These are phyloP conservation scores for Cinclus cinclus DNA, from an alignment of 2,113 vertebrate species.

Conservation along the genomic window DNA sequence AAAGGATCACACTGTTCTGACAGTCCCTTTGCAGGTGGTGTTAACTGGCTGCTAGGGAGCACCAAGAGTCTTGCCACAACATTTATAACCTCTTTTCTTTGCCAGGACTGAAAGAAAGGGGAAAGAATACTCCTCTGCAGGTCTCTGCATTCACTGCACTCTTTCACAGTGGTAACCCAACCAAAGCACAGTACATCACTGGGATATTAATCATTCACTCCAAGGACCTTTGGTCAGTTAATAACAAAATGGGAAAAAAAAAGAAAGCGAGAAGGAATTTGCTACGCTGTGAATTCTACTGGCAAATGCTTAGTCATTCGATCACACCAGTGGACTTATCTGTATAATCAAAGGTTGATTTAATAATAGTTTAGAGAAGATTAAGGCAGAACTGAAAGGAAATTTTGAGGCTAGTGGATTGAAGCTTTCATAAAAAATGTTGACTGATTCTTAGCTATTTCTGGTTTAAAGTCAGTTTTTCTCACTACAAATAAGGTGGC, in stretches of 20 bases:
- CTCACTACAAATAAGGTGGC: not conserved
- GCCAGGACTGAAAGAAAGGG: not conserved
- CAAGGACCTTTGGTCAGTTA: not conserved
- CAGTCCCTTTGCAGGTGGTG: not conserved
- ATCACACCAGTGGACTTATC: not conserved
- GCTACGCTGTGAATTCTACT: not conserved
- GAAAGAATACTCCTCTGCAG: not conserved
- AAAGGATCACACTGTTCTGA: not conserved
- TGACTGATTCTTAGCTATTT: not conserved
- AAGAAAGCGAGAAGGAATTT: not conserved
- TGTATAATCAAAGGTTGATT: constrained; percentile 4
- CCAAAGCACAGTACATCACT: not conserved
- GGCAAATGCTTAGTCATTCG: not conserved
- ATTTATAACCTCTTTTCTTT: not conserved
- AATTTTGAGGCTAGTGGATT: constrained; percentile 14
- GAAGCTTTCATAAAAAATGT: constrained; percentile 3
- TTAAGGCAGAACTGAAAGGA: constrained; percentile 3
- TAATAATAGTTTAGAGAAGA: constrained; percentile 35
- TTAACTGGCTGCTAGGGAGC: not conserved
- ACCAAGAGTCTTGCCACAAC: not conserved
- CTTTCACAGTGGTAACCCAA: not conserved
- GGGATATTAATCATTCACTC: not conserved
- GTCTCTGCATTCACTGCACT: not conserved
- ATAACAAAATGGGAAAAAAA: not conserved
- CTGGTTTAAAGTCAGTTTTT: not conserved